Percentiles rank a stretch among this genome's conserved stretches.
Evolutionary conservation across 2,888 invertebrate genomes (phyloP).

Genomic region (Halictus quadricinctus): DNA sequence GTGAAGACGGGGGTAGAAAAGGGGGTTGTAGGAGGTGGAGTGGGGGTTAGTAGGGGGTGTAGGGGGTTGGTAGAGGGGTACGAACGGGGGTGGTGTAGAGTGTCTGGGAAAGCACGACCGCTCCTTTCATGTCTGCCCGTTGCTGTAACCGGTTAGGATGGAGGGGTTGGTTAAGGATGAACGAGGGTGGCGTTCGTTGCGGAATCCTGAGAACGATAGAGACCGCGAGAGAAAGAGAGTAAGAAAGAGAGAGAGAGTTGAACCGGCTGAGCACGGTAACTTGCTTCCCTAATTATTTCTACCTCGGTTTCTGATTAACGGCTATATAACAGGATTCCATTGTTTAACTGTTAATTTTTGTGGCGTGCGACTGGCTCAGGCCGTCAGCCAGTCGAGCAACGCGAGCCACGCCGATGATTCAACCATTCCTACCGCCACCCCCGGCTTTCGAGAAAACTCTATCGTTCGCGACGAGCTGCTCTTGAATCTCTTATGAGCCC

Average conservation of each 20-base stretch:
- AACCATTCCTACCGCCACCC: slow-evolving; percentile 2
- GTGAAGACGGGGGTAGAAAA: neutral
- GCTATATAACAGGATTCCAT: slow-evolving; percentile 75
- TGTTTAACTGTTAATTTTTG: slow-evolving; percentile 79
- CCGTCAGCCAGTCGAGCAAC: slow-evolving; percentile 64
- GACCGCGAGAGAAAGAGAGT: slow-evolving; percentile 1
- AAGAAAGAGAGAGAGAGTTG: slow-evolving; percentile 1
- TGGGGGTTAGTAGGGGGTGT: neutral
- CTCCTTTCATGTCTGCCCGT: slow-evolving; percentile 77
- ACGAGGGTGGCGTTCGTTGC: slow-evolving; percentile 49
- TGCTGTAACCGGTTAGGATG: slow-evolving; percentile 67
- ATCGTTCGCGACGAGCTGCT: slow-evolving; percentile 60
- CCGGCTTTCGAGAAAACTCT: slow-evolving; percentile 57
- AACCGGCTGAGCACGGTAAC: slow-evolving; percentile 57
- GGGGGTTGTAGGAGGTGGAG: neutral
- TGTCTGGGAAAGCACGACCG: slow-evolving; percentile 77
- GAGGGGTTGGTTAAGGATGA: slow-evolving; percentile 55
- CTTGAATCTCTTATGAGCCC: slow-evolving; percentile 62
- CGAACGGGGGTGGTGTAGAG: slow-evolving; percentile 65
- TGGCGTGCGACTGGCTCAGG: slow-evolving; percentile 67
- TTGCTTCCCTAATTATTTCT: slow-evolving; percentile 75
- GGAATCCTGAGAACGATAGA: slow-evolving; percentile 57
- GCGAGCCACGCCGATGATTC: slow-evolving; percentile 59
- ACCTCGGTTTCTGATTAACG: slow-evolving; percentile 74
- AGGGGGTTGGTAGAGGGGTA: neutral